Evolutionary conservation across 2,888 invertebrate species (phyloP).

Genomic region (Amaurobius ferox): DNA sequence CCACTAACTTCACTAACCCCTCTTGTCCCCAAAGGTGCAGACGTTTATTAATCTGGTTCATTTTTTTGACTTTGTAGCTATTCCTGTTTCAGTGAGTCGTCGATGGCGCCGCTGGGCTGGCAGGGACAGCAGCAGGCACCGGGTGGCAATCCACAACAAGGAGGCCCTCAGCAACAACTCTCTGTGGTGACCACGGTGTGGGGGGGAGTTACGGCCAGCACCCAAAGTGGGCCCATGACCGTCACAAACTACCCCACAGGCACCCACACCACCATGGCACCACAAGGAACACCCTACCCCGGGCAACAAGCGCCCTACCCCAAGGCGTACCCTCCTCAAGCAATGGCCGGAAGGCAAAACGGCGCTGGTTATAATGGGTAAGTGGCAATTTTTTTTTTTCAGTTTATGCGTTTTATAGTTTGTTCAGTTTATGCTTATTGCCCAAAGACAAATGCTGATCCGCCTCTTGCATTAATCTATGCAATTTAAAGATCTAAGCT

Average conservation of each 20-base stretch:
- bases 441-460: no score
- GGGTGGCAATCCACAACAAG: constrained; percentile 39
- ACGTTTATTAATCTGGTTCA: constrained; percentile 31
- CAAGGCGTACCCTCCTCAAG: constrained; percentile 27
- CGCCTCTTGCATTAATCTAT: no score
- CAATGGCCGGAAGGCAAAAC: constrained; percentile 46
- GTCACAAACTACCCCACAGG: constrained; percentile 64
- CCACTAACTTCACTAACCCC: constrained; percentile 74
- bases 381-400: background rate
- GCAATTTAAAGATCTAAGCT: no score
- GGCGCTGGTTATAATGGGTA: constrained; percentile 73
- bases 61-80: constrained; percentile 56
- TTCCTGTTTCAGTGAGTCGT: constrained; percentile 76
- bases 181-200: constrained; percentile 84
- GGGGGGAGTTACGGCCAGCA: constrained; percentile 74
- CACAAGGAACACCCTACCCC: constrained; percentile 76
- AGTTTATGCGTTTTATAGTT: no score
- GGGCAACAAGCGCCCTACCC: constrained; percentile 40
- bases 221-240: constrained; percentile 74
- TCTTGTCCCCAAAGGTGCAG: constrained; percentile 62
- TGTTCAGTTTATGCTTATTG: no score
- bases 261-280: constrained; percentile 83
- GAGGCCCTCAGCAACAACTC: constrained; percentile 79
- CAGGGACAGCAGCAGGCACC: constrained; percentile 75
- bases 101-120: constrained; percentile 72